Percentiles rank a stretch among this genome's conserved stretches.
Conservation (phyloP, 2,888 invertebrate genomes). For the Pyrrhia umbra region DNA sequence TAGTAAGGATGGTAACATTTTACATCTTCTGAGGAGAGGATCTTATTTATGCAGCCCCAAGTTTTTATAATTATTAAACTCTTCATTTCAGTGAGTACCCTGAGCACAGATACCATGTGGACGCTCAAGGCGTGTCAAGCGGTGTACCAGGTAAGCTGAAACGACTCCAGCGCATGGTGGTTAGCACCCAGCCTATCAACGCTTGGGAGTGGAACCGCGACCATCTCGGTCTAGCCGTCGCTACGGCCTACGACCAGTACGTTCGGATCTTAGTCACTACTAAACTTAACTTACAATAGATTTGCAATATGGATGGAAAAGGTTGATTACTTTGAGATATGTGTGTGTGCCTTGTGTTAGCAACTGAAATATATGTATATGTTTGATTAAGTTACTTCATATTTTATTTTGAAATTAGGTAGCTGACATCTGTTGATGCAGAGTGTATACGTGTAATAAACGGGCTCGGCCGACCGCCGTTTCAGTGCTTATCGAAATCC, state of each 20-base stretch:
- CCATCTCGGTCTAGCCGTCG: slow-evolving; percentile 96
- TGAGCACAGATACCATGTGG: slow-evolving; percentile 92
- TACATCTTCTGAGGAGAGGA: no score
- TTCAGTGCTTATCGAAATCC: no score
- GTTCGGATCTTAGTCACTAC: slow-evolving; percentile 96
- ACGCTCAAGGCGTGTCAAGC: slow-evolving; percentile 92
- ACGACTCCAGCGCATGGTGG: slow-evolving; percentile 94
- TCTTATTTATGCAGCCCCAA: no score
- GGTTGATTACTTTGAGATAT: no score
- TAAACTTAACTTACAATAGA: slow-evolving; percentile 93
- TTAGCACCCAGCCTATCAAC: slow-evolving; percentile 97
- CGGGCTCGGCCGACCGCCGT: no score
- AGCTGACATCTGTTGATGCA: no score
- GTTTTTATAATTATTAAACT: neutral
- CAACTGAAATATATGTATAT: slow-evolving; percentile 29
- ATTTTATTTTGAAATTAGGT: neutral
- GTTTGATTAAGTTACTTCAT: slow-evolving; percentile 7
- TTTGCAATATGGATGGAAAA: no score
- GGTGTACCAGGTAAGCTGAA: slow-evolving; percentile 95
- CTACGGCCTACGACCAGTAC: slow-evolving; percentile 97
- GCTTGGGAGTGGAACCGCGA: slow-evolving; percentile 98
- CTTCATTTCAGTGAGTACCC: slow-evolving; percentile 92
- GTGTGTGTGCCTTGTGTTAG: slow-evolving; percentile 3
- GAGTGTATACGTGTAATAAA: no score
- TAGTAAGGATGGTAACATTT: no score